Conservation (phyloP, 2,797 vertebrate species). For the Neomorphus geoffroyi region DNA sequence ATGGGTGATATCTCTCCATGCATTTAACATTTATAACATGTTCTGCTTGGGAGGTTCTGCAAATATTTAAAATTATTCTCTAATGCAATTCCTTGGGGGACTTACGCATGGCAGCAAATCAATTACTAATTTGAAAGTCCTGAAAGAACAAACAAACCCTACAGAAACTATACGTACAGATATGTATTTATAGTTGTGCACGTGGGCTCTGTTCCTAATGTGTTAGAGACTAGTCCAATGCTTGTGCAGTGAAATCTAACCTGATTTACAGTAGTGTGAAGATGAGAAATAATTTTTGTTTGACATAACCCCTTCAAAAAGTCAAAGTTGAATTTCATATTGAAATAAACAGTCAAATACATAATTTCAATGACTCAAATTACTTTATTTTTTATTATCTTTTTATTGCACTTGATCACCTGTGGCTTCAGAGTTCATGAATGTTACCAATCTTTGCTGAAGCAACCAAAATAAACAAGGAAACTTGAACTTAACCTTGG, state of each 20-base stretch:
- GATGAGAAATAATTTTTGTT: not conserved
- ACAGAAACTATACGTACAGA: not conserved
- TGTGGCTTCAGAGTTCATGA: not conserved
- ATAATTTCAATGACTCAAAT: not conserved
- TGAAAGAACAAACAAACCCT: not conserved
- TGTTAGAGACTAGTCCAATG: not conserved
- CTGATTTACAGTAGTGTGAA: not conserved
- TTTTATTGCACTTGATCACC: not conserved
- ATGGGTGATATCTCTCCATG: not conserved
- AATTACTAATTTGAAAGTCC: not conserved
- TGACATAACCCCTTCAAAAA: not conserved
- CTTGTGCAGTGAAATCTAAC: not conserved
- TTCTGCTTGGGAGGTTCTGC: slow-evolving; percentile 11
- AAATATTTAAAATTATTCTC: slow-evolving; percentile 11
- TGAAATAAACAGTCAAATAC: not conserved
- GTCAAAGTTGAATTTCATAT: not conserved
- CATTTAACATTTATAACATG: not conserved
- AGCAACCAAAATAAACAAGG: slow-evolving; percentile 1
- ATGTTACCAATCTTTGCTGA: not conserved
- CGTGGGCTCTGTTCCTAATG: not conserved
- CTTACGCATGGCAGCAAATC: not conserved
- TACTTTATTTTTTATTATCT: not conserved
- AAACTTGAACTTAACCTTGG: not conserved
- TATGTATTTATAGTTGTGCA: not conserved
- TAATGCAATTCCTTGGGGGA: not conserved